Base-by-base conservation (phyloP, 2,797 vertebrate genomes). In the Premnoplex brunnescens region DNA sequence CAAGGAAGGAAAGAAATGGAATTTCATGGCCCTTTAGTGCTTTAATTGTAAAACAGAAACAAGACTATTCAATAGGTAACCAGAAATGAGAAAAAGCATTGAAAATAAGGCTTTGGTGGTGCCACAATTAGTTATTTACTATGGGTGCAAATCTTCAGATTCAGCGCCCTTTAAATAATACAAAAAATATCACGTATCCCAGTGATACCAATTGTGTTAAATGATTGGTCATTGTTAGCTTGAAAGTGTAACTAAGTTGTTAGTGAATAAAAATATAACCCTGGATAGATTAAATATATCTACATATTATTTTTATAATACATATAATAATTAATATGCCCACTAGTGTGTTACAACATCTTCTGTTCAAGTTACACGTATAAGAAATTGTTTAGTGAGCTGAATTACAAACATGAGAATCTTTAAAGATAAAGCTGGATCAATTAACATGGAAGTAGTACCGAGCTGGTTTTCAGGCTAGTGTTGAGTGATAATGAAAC, bases 141-240 rank as follows among this genome's bases (percentile, higher is more conserved):
- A 6, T 14, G 13, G 34, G 11, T 49, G 12, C 14, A 68, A 72
- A 55, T 14, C 24, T 24, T 80, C 6, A 9, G 23, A 71, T 74
- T 58, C 60, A 41, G 12, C 9, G 26, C 5, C 12, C 75, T 80
- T 55, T 41, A 30, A 73, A 17, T 58, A 36, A 51, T 4, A 43
- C 2, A 7, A 41, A 68, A 84, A 74, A 39, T 56, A 43, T 2
- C 5, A 13, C 0, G 0, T 37, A 48, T 9, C 14, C 14, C 37
- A 51, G 16, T n/a, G 39, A 52, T 34, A 56, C 11, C 23, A 49
- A 4, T 18, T 4, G 1, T 49, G 7, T 75, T 62, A 68, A 87
- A 54, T 7, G 64, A 43, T 1, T 36, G 16, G 18, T 81, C 11
- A 27, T 28, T 49, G 9, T 46, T 49, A 64, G 9, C 18, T 46